Conservation (phyloP, 2,888 invertebrate genomes). For the Drosophila kokeensis region DNA sequence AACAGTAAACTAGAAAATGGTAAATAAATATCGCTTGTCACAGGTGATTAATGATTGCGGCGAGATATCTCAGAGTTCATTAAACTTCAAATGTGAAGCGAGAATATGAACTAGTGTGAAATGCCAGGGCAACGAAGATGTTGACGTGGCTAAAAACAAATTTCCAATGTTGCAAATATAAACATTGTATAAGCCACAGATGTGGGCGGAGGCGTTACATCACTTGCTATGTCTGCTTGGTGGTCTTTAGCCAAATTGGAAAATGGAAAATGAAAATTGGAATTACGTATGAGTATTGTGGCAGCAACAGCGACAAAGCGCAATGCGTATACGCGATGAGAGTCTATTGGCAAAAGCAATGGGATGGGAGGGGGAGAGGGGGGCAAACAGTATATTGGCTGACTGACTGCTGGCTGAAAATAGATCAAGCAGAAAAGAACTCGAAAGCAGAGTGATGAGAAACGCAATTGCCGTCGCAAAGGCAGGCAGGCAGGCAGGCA, state of each 20-base stretch:
- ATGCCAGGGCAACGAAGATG: constrained; percentile 5
- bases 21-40: not conserved
- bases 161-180: constrained; percentile 27
- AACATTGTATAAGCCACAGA: constrained; percentile 38
- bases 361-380: not conserved
- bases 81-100: constrained; percentile 24
- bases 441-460: constrained; percentile 34
- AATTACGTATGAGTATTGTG: constrained; percentile 48
- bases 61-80: constrained; percentile 25
- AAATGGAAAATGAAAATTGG: constrained; percentile 41
- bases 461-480: constrained; percentile 57
- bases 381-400: constrained; percentile 8
- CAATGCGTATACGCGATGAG: constrained; percentile 56
- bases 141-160: constrained; percentile 15
- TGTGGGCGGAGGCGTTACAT: constrained; percentile 47
- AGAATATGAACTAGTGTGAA: not conserved
- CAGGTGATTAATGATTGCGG: constrained; percentile 38
- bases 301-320: constrained; percentile 32
- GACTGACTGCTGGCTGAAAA: constrained; percentile 69
- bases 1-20: constrained; percentile 8
- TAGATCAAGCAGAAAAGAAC: constrained; percentile 77
- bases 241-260: constrained; percentile 38
- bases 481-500: constrained; percentile 25
- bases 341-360: constrained; percentile 5
- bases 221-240: constrained; percentile 31